Evolutionary conservation across 2,113 vertebrate genomes (phyloP).

Genomic region (Carollia perspicillata): DNA sequence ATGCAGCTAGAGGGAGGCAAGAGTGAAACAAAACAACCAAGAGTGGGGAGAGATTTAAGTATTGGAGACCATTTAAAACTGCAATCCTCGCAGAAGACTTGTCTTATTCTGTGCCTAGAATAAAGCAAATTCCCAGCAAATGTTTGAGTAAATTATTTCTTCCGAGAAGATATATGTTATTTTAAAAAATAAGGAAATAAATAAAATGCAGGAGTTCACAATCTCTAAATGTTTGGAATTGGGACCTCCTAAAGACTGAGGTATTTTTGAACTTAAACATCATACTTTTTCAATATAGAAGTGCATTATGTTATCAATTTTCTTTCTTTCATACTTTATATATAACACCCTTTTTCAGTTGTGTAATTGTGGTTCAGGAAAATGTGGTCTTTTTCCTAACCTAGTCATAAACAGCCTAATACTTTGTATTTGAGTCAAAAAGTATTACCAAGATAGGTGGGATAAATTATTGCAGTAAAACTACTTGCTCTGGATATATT

Average conservation of each 20-base stretch:
- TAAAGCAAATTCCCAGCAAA: not conserved
- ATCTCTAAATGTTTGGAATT: not conserved
- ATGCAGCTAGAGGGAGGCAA: not conserved
- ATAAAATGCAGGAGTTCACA: not conserved
- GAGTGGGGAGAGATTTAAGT: not conserved
- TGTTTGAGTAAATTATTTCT: not conserved
- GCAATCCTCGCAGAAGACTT: not conserved
- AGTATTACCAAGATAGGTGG: not conserved
- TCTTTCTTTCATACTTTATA: not conserved
- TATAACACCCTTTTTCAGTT: not conserved
- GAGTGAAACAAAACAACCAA: not conserved
- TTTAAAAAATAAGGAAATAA: not conserved
- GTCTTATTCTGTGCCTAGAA: not conserved
- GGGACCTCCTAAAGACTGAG: not conserved
- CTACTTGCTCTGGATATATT: not conserved
- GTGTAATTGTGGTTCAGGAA: not conserved
- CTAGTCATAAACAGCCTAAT: not conserved
- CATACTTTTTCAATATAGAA: not conserved
- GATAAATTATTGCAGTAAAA: not conserved
- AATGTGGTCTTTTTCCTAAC: slow-evolving; percentile 24
- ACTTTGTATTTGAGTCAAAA: slow-evolving; percentile 40
- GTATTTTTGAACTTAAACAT: not conserved
- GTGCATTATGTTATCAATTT: not conserved
- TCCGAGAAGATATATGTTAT: not conserved
- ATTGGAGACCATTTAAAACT: not conserved